phyloP scores from a whole-genome alignment of 1,140 invertebrate species.

The Carposina sasakii region DNA sequence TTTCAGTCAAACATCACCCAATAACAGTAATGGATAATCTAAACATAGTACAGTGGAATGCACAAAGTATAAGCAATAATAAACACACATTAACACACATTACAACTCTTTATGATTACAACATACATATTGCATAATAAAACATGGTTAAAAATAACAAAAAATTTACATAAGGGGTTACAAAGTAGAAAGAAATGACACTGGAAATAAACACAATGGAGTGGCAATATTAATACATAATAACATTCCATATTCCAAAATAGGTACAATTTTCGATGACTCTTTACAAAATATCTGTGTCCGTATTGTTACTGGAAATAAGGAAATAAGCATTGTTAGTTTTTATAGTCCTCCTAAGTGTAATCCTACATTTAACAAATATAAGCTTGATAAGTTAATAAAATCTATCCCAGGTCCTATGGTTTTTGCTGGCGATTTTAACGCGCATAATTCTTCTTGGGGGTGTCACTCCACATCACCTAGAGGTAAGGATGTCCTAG shows the following conservation, averaged over 20 bases:
- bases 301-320: conserved; percentile 3
- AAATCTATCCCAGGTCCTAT: conserved; percentile 18
- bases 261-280: neutral
- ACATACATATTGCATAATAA: conserved; percentile 18
- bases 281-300: conserved; percentile 4
- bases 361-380: conserved; percentile 12
- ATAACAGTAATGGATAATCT: conserved; percentile 2
- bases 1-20: neutral
- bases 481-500: conserved; percentile 5
- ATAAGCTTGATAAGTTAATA: conserved; percentile 17
- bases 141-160: conserved; percentile 17
- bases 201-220: conserved; percentile 24
- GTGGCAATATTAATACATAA: conserved; percentile 27
- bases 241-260: conserved; percentile 7
- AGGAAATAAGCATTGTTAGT: conserved; percentile 9
- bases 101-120: conserved; percentile 13
- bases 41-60: conserved; percentile 25
- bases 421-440: conserved; percentile 24
- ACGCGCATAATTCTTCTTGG: conserved; percentile 20
- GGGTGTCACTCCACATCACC: conserved; percentile 10
- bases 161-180: conserved; percentile 15
- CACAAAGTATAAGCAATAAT: conserved; percentile 19
- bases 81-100: conserved; percentile 10
- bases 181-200: conserved; percentile 16
- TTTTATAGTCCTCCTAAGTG: conserved; percentile 14